A percentile compares a stretch with the other conserved stretches of the same genome.
Evolutionary conservation across 2,797 vertebrate species (phyloP).

Genomic region (Pantherophis vulpinus): DNA sequence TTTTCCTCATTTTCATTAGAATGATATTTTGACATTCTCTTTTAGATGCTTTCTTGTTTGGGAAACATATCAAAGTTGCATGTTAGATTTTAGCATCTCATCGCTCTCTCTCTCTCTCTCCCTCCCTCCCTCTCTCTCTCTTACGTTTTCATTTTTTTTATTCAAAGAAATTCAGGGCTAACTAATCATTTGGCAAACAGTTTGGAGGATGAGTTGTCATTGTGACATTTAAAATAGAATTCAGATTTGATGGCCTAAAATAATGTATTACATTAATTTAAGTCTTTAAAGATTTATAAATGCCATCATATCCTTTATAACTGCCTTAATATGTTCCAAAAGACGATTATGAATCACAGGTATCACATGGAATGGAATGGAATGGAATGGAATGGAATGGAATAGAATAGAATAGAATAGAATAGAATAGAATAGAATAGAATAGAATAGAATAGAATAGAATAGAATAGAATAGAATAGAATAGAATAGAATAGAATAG

Average conservation of each 20-base stretch:
- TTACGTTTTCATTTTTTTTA: slow-evolving; percentile 18
- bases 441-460: not conserved
- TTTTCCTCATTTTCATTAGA: slow-evolving; percentile 16
- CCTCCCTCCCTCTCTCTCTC: slow-evolving; percentile 44
- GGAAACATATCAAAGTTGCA: slow-evolving; percentile 34
- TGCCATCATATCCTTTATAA: slow-evolving; percentile 51
- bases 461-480: too few species aligned
- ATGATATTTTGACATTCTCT: slow-evolving; percentile 19
- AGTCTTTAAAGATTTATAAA: slow-evolving; percentile 53
- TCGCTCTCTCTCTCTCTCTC: slow-evolving; percentile 8
- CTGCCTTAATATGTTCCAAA: slow-evolving; percentile 40
- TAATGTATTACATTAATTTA: slow-evolving; percentile 46
- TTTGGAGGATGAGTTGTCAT: slow-evolving; percentile 39
- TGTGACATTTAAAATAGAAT: slow-evolving; percentile 47
- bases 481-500: too few species aligned
- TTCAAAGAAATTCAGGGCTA: slow-evolving; percentile 40
- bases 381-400: not conserved
- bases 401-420: not conserved
- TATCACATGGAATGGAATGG: not conserved
- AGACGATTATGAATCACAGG: slow-evolving; percentile 37
- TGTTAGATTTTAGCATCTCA: slow-evolving; percentile 45
- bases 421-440: not conserved
- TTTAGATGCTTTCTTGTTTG: not conserved
- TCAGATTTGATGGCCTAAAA: slow-evolving; percentile 37
- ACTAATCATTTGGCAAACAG: slow-evolving; percentile 46